Conservation (phyloP, 2,797 vertebrate genomes). For the Sphaeramia orbicularis region DNA sequence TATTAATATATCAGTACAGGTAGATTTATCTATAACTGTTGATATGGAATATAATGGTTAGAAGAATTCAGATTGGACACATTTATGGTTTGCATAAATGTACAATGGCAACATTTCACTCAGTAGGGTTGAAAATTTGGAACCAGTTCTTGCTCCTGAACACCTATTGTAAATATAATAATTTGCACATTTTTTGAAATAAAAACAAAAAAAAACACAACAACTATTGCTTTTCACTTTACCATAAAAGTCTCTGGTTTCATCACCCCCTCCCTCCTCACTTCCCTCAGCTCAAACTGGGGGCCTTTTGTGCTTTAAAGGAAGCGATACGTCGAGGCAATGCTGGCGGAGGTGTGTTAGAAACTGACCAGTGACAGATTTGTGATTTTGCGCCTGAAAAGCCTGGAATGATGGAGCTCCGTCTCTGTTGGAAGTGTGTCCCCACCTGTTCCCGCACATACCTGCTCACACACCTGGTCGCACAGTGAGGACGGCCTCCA, state of each 20-base stretch:
- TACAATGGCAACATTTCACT: no score
- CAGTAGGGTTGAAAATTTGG: no score
- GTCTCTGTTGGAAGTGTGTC: background rate
- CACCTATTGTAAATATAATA: background rate
- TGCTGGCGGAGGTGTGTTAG: slow-evolving; percentile 55
- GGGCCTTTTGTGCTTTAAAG: slow-evolving; percentile 58
- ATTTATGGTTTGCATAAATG: no score
- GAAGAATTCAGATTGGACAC: no score
- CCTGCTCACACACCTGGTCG: slow-evolving; percentile 54
- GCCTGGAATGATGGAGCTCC: slow-evolving; percentile 16
- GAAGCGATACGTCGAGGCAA: slow-evolving; percentile 53
- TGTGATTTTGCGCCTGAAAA: slow-evolving; percentile 51
- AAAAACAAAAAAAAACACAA: no score
- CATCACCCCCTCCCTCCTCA: slow-evolving; percentile 28
- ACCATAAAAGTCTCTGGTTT: slow-evolving; percentile 36
- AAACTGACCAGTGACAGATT: slow-evolving; percentile 76
- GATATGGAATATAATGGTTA: no score
- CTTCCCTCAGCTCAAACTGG: slow-evolving; percentile 34
- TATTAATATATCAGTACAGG: no score
- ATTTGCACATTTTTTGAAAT: background rate
- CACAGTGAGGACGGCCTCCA: slow-evolving; percentile 9
- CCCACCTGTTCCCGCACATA: slow-evolving; percentile 36
- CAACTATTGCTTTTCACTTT: slow-evolving; percentile 2
- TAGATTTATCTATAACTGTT: no score
- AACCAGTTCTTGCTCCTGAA: no score